Evolutionary conservation across 1,140 invertebrate genomes (phyloP), one percentile per base, ranked within the genome.

Genomic region (Teleogryllus occipitalis): DNA sequence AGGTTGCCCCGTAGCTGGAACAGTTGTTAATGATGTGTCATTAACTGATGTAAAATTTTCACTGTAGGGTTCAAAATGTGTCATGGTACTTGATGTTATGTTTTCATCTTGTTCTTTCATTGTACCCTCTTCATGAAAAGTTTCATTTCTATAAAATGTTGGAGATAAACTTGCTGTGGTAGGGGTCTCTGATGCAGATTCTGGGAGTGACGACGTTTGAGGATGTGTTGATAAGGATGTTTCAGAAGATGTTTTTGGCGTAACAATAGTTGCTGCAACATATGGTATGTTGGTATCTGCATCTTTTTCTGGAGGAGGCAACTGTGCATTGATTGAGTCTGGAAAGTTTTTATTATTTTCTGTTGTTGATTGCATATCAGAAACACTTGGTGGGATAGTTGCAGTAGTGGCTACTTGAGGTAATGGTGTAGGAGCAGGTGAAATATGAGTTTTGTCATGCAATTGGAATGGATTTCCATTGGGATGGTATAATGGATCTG

Each of bases 301-400:
- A 65, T 84, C 81, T 27, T 83, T 83, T 22, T 15, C 27, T 47
- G 65, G 65, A 47, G 85, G 80, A 48, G 85, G 83, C 75, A 86
- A 47, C 83, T 85, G 85, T 54, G 82, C 82, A 81, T 83, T 84
- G 48, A 84, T 82, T 10, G 84, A 83, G 78, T 85, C 82, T 10
- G 83, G 82, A 80, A 82, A 77, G 48, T 77, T 54, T 15, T 21
- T 5, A 77, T 47, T 18, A n/a, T 77, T 77, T 48, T 54, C 18
- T 7, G 39, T 12, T 76, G 10, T 8, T 8, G n/a, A 48, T n/a
- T 18, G 14, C n/a, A 18, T 7, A 47, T 4, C 39, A 12, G 76
- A 7, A n/a, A 22, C 21, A 8, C n/a, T 39, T 77, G 47, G 15
- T 49, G 76, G 8, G 21, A 47, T 46, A 18, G 46, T 77, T 77